Conservation (phyloP, 2,888 invertebrate species). For the Loripinus fragilis region DNA sequence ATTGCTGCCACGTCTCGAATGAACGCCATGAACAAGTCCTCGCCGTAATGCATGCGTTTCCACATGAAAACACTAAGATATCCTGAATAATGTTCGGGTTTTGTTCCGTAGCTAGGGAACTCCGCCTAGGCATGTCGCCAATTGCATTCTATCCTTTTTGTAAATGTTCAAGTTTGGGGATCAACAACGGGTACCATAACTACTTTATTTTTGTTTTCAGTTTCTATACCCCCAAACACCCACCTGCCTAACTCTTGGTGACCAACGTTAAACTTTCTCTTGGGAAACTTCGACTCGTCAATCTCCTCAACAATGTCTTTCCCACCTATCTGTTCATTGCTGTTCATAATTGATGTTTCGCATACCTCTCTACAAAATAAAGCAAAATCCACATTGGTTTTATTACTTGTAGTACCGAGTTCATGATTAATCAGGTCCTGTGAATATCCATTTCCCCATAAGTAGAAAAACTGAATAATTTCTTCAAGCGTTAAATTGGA, state of each 20-base stretch:
- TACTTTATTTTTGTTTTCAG: neutral
- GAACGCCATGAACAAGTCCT: neutral
- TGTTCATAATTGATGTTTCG: neutral
- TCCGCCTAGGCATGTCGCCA: neutral
- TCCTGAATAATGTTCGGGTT: neutral
- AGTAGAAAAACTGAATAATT: neutral
- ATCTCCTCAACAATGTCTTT: neutral
- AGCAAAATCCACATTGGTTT: neutral
- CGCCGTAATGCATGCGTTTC: neutral
- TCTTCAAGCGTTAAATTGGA: neutral
- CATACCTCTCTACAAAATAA: neutral
- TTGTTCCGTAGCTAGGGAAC: neutral
- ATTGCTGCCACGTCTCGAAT: neutral
- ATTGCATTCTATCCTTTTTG: neutral
- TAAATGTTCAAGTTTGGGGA: neutral
- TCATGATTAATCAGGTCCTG: neutral
- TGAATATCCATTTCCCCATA: neutral
- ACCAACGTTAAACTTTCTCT: neutral
- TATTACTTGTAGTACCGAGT: neutral
- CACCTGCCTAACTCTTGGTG: neutral
- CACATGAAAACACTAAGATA: neutral
- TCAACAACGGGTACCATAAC: neutral
- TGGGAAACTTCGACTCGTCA: neutral
- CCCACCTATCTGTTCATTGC: neutral
- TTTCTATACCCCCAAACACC: neutral